phyloP scores from a whole-genome alignment of 2,888 invertebrate genomes.

The Synergus umbraculus region DNA sequence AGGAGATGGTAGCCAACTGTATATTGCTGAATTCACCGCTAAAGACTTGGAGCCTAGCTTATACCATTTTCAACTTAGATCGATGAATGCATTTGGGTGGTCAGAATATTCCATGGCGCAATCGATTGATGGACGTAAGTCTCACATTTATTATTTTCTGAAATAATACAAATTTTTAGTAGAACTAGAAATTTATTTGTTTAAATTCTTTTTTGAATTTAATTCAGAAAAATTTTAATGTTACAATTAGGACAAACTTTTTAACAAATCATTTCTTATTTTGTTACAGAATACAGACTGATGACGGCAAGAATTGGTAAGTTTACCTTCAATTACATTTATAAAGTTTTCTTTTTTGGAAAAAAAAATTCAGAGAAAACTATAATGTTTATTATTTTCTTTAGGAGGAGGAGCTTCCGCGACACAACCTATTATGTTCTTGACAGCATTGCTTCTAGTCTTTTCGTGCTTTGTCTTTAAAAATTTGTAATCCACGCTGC shows the following conservation, averaged over 20 bases:
- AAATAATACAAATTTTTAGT: too few relatives aligned
- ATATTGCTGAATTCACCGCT: constrained; percentile 63
- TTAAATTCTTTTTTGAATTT: background rate
- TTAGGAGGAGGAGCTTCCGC: constrained; percentile 51
- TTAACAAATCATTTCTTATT: background rate
- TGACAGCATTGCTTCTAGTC: constrained; percentile 65
- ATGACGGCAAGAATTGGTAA: constrained; percentile 18
- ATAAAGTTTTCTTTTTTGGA: background rate
- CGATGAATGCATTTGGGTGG: constrained; percentile 70
- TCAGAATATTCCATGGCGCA: constrained; percentile 62
- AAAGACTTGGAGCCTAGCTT: constrained; percentile 60
- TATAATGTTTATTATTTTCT: constrained; percentile 34
- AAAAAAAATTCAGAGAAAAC: background rate
- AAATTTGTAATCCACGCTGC: constrained; percentile 67
- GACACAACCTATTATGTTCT: constrained; percentile 51
- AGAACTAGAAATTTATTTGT: background rate
- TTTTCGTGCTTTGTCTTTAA: constrained; percentile 65
- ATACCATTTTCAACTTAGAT: constrained; percentile 64
- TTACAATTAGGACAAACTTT: background rate
- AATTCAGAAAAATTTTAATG: background rate
- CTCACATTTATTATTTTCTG: background rate
- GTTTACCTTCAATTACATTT: background rate
- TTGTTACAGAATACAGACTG: constrained; percentile 19
- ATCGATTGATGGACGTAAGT: constrained; percentile 64
- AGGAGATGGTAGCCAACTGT: constrained; percentile 61